phyloP scores from a whole-genome alignment of 2,888 invertebrate genomes.

The Anthophora plumipes region DNA sequence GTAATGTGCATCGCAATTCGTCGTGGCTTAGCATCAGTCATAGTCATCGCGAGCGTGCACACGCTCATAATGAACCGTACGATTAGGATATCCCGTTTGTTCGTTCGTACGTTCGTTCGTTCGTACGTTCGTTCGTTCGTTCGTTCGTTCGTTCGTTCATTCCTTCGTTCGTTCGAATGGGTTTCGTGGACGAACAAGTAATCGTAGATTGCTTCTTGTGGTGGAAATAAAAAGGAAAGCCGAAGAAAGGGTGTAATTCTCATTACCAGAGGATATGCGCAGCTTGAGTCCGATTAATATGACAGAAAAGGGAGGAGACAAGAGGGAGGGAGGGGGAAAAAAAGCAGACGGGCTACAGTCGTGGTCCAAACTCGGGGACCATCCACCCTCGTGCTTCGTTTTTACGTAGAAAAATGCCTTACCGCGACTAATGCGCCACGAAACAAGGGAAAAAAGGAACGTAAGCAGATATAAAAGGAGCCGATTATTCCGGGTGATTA shows the following conservation, averaged over 20 bases:
- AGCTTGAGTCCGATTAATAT: slow-evolving; percentile 76
- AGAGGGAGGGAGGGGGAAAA: slow-evolving; percentile 20
- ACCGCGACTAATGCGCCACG: slow-evolving; percentile 55
- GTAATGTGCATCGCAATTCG: slow-evolving; percentile 74
- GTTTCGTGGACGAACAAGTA: slow-evolving; percentile 51
- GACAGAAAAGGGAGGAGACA: slow-evolving; percentile 31
- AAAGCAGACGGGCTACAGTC: slow-evolving; percentile 30
- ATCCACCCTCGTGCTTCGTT: slow-evolving; percentile 59
- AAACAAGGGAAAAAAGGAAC: slow-evolving; percentile 57
- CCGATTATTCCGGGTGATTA: slow-evolving; percentile 81
- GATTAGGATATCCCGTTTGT: slow-evolving; percentile 74
- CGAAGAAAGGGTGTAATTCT: slow-evolving; percentile 69
- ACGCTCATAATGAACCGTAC: slow-evolving; percentile 72
- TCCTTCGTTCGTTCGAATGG: slow-evolving; percentile 53
- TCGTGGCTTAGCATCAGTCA: slow-evolving; percentile 73
- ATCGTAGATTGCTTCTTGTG: slow-evolving; percentile 51
- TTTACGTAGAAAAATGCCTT: slow-evolving; percentile 54
- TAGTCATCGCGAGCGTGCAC: slow-evolving; percentile 72
- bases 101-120: slow-evolving; percentile 45
- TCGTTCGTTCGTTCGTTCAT: slow-evolving; percentile 34
- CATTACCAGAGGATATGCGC: slow-evolving; percentile 74
- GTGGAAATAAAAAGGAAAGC: slow-evolving; percentile 39
- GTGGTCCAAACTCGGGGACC: slow-evolving; percentile 33
- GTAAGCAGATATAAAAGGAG: slow-evolving; percentile 77
- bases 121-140: slow-evolving; percentile 41